A percentile compares a stretch with the other conserved stretches of the same genome.
phyloP scores from a whole-genome alignment of 2,888 invertebrate genomes.

The Julus scanicus region DNA sequence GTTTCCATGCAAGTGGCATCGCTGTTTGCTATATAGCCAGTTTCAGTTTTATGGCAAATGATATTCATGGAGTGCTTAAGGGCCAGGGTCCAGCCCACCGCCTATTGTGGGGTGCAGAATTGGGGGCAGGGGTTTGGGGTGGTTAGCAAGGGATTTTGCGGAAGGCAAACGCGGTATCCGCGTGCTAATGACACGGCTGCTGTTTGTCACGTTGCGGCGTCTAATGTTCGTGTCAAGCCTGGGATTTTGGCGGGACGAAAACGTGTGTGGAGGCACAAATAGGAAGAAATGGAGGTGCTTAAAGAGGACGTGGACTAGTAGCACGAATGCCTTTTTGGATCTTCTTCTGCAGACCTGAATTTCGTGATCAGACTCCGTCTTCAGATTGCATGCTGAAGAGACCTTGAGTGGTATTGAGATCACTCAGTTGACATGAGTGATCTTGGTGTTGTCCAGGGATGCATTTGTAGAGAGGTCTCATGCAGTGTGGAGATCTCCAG shows the following conservation, averaged over 20 bases:
- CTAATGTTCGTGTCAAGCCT: neutral
- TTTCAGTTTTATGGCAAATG: neutral
- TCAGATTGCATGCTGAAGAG: no score
- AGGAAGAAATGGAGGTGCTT: neutral
- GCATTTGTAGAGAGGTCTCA: no score
- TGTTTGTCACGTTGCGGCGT: neutral
- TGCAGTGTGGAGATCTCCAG: no score
- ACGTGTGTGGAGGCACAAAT: neutral
- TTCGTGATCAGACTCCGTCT: no score
- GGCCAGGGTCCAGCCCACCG: neutral
- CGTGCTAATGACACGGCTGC: neutral
- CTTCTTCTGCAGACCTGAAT: neutral
- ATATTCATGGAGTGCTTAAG: conserved; percentile 19
- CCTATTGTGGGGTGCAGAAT: neutral
- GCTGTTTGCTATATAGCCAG: neutral
- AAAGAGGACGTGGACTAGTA: neutral
- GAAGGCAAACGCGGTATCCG: neutral
- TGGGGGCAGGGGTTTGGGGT: neutral
- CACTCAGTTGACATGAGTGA: no score
- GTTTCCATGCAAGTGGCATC: neutral
- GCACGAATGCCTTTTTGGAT: neutral
- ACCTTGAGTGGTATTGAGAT: no score
- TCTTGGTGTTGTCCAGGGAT: no score
- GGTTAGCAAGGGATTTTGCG: neutral
- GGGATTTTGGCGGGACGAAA: neutral